Evolutionary conservation across 2,797 vertebrate genomes (phyloP).

Genomic region (Microctenopoma lineatum): DNA sequence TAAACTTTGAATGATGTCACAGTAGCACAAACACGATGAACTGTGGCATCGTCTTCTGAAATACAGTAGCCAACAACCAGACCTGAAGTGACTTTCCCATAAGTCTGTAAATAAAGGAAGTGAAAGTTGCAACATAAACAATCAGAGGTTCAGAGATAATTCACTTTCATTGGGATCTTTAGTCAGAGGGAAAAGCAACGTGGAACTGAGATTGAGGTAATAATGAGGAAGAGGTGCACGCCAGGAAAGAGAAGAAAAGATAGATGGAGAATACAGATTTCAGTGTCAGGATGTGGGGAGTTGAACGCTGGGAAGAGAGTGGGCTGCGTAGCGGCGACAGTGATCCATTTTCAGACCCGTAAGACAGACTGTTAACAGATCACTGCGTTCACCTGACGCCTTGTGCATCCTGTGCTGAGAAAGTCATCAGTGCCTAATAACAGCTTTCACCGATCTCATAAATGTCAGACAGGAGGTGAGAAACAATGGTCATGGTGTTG

Average conservation of each 20-base stretch:
- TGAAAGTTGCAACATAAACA: constrained; percentile 12
- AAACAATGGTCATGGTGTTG: constrained; percentile 19
- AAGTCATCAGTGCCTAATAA: constrained; percentile 57
- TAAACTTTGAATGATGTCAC: too few species aligned
- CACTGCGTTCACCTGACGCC: constrained; percentile 24
- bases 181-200: neutral
- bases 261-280: constrained; percentile 39
- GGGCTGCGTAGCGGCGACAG: constrained; percentile 50
- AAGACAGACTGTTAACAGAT: constrained; percentile 4
- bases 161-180: constrained; percentile 1
- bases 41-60: neutral
- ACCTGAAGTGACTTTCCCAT: neutral
- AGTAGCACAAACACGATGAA: neutral
- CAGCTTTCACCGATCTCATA: constrained; percentile 27
- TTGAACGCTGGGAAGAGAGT: constrained; percentile 69
- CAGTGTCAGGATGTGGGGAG: constrained; percentile 55
- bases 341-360: constrained; percentile 65
- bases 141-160: constrained; percentile 6
- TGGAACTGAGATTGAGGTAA: neutral
- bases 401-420: constrained; percentile 62
- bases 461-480: constrained; percentile 43
- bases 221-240: constrained; percentile 1
- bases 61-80: neutral
- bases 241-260: constrained; percentile 3
- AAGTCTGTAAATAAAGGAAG: neutral